phyloP scores from a whole-genome alignment of 2,888 invertebrate genomes.

The Pyrrhia umbra region DNA sequence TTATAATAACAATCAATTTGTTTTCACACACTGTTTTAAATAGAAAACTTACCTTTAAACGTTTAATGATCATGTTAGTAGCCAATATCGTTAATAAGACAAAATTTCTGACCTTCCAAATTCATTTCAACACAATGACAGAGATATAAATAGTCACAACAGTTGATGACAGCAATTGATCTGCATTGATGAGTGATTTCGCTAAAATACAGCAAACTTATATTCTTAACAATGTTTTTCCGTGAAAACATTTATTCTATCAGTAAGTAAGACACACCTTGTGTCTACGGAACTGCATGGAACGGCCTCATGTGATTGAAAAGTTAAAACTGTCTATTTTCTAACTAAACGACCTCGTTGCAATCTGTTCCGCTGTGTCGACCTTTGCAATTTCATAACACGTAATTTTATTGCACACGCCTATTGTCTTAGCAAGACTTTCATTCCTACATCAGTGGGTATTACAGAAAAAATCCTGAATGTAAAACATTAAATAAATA shows the following conservation, averaged over 20 bases:
- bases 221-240: conserved; percentile 17
- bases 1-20: too few relatives aligned
- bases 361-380: conserved; percentile 62
- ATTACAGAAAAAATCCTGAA: background rate
- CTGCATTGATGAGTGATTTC: too few relatives aligned
- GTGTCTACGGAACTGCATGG: conserved; percentile 8
- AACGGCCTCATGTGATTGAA: conserved; percentile 53
- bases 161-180: too few relatives aligned
- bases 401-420: conserved; percentile 53
- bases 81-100: too few relatives aligned
- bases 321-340: conserved; percentile 52
- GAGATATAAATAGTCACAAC: too few relatives aligned
- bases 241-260: conserved; percentile 18
- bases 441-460: conserved; percentile 19
- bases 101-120: too few relatives aligned
- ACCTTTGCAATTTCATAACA: conserved; percentile 67
- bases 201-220: conserved; percentile 22
- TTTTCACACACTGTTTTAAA: too few relatives aligned
- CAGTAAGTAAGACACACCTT: background rate
- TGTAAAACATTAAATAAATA: background rate
- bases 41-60: too few relatives aligned
- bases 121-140: too few relatives aligned
- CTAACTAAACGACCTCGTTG: conserved; percentile 60
- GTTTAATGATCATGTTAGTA: too few relatives aligned
- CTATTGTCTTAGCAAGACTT: conserved; percentile 56